Conservation (phyloP, 1,140 invertebrate genomes). For the Adoxophyes honmai region DNA sequence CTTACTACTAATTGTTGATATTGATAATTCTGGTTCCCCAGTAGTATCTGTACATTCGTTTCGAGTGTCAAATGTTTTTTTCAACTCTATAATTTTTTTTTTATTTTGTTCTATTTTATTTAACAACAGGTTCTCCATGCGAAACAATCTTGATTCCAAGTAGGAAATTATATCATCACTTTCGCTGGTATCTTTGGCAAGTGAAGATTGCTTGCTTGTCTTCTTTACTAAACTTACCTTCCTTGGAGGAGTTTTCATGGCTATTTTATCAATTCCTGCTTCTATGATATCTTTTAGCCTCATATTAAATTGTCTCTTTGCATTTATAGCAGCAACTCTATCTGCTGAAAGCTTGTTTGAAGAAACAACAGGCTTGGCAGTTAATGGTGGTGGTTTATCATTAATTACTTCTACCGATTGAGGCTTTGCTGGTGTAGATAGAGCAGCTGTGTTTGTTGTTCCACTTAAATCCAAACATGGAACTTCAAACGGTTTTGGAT, state of each 20-base stretch:
- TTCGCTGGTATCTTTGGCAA: conserved; percentile 29
- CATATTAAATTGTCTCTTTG: conserved; percentile 66
- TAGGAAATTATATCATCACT: conserved; percentile 42
- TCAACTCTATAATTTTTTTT: conserved; percentile 48
- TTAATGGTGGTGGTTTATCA: neutral
- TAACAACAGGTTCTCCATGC: conserved; percentile 55
- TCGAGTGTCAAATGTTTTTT: conserved; percentile 27
- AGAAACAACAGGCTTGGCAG: conserved; percentile 20
- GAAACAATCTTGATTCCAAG: conserved; percentile 55
- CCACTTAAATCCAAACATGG: too few species aligned
- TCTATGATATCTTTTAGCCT: conserved; percentile 56
- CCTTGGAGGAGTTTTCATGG: conserved; percentile 22
- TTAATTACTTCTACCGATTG: neutral
- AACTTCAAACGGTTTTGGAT: neutral
- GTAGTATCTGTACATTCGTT: neutral
- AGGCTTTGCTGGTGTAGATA: too few species aligned
- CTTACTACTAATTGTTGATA: conserved; percentile 31
- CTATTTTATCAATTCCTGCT: conserved; percentile 44
- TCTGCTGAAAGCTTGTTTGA: conserved; percentile 50
- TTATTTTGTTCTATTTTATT: conserved; percentile 62
- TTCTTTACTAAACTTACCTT: conserved; percentile 6
- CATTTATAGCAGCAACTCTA: conserved; percentile 52
- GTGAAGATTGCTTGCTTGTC: conserved; percentile 13
- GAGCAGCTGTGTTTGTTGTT: too few species aligned
- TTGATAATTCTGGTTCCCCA: conserved; percentile 26